Conservation (phyloP, 2,888 invertebrate species). For the Trichogramma dendrolimi region DNA sequence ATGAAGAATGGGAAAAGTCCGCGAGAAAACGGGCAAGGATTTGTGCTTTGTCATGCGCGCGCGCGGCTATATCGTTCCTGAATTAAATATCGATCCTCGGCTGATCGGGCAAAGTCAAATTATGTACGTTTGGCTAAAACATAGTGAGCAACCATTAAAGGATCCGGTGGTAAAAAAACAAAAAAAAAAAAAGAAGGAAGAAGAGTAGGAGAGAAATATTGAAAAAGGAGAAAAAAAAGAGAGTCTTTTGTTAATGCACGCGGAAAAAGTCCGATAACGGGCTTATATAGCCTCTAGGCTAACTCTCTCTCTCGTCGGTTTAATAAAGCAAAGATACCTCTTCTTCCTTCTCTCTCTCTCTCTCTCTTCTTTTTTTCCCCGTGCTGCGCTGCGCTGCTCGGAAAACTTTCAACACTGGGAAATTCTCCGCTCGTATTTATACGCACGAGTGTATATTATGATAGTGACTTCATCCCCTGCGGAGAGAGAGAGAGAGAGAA, state of each 20-base stretch:
- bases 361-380: too few species aligned
- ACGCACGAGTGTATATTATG: too few species aligned
- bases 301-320: neutral
- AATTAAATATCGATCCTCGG: constrained; percentile 44
- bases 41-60: neutral
- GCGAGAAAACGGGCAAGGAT: constrained; percentile 4
- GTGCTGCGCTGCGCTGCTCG: neutral
- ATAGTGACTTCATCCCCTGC: neutral
- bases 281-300: neutral
- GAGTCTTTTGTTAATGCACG: constrained; percentile 7
- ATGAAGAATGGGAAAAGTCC: constrained; percentile 4
- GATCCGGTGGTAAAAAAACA: too few species aligned
- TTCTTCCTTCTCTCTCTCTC: neutral
- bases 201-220: neutral
- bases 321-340: constrained; percentile 14
- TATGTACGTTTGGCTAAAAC: too few species aligned
- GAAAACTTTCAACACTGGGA: neutral
- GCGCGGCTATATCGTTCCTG: constrained; percentile 4
- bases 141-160: too few species aligned
- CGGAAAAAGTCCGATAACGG: neutral
- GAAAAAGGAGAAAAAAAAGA: neutral
- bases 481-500: constrained; percentile 6
- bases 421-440: too few species aligned
- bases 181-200: neutral
- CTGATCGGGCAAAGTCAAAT: constrained; percentile 14